These are phyloP conservation scores for Mormyrops boulengeri DNA, from an alignment of 2,797 vertebrate species.

Conservation along the genomic window DNA sequence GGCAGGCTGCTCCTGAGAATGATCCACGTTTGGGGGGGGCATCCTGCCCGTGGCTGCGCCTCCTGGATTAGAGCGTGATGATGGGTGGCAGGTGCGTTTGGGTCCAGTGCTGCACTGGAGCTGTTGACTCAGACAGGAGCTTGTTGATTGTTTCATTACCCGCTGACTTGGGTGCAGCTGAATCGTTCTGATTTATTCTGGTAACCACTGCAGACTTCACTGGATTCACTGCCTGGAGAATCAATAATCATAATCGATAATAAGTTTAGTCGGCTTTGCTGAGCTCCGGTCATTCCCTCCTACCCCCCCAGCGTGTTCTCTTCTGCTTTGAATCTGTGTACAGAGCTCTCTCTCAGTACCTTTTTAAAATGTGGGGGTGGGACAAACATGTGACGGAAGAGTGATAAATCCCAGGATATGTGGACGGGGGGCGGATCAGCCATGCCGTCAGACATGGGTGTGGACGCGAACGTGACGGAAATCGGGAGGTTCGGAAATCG, in stretches of 20 bases:
- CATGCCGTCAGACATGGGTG: too few relatives aligned
- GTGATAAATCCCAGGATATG: conserved; percentile 38
- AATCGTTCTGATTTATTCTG: conserved; percentile 59
- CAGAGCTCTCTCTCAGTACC: conserved; percentile 41
- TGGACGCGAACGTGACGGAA: too few relatives aligned
- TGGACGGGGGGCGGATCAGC: neutral
- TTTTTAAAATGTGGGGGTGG: conserved; percentile 32
- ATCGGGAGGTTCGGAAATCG: too few relatives aligned
- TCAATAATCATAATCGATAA: conserved; percentile 59
- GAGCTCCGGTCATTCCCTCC: conserved; percentile 59
- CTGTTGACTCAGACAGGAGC: conserved; percentile 67
- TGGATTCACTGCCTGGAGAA: conserved; percentile 68
- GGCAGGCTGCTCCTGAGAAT: conserved; percentile 45
- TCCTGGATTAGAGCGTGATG: conserved; percentile 45
- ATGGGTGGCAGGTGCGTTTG: neutral
- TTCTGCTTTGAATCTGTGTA: conserved; percentile 58
- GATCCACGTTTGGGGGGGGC: conserved; percentile 45
- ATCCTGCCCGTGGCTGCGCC: conserved; percentile 59
- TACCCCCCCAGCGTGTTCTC: conserved; percentile 53
- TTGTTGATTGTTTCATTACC: conserved; percentile 58
- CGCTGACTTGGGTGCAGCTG: conserved; percentile 55
- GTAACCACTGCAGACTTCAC: conserved; percentile 76
- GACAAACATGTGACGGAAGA: conserved; percentile 39
- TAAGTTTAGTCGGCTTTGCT: conserved; percentile 71
- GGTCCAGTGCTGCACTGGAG: conserved; percentile 69